Percentiles rank a stretch among this genome's conserved stretches.
phyloP scores from a whole-genome alignment of 92 coral and sea anemone genomes.

The Phenganax stokvisi region DNA sequence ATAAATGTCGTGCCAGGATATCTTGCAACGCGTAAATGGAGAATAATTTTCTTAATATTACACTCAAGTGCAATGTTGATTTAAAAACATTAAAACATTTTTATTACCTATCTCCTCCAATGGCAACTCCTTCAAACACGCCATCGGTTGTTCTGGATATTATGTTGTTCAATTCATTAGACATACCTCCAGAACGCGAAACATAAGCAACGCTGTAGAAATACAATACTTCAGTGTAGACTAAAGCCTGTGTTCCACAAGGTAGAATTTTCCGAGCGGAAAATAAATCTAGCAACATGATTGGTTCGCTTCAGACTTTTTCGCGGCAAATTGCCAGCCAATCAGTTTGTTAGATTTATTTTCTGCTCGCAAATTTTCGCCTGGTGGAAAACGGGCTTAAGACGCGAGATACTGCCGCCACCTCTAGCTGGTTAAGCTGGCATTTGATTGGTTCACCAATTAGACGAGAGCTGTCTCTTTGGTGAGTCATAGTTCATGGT shows the following conservation, averaged over 20 bases:
- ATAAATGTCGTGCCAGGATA: constrained; percentile 92
- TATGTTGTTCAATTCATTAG: constrained; percentile 95
- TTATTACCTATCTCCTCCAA: constrained; percentile 87
- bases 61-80: not conserved
- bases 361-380: no score
- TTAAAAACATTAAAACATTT: not conserved
- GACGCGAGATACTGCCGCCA: not conserved
- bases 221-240: not conserved
- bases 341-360: no score
- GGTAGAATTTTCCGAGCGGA: no score
- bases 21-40: constrained; percentile 38
- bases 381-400: no score
- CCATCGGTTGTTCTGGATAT: constrained; percentile 93
- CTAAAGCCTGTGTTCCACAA: no score
- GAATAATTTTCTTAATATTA: not conserved
- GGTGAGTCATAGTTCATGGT: no score
- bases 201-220: constrained; percentile 83
- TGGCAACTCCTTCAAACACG: constrained; percentile 94
- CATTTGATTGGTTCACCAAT: not conserved
- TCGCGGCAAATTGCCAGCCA: no score
- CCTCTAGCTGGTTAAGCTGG: not conserved
- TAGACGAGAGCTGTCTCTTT: no score
- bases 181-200: constrained; percentile 99
- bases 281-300: no score
- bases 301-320: no score